Conservation (phyloP, 1,140 invertebrate species). For the Plectus sambesii region DNA sequence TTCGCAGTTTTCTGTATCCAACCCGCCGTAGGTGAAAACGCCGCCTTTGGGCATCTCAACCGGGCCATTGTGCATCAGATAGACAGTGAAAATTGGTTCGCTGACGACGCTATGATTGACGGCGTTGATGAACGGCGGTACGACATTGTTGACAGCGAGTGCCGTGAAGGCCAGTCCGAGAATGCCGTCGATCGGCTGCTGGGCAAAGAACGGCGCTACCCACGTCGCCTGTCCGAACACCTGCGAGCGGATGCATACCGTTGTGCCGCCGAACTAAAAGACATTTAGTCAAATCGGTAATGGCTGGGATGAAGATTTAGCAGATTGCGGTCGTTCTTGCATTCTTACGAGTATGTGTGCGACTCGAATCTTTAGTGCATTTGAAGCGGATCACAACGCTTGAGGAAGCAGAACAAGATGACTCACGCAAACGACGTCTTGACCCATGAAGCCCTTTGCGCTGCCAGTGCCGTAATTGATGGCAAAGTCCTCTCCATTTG, state of each 20-base stretch:
- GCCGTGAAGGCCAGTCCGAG: constrained; percentile 8
- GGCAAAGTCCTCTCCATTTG: constrained; percentile 10
- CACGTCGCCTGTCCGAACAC: constrained; percentile 13
- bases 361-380: background rate
- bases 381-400: background rate
- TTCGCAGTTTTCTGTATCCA: constrained; percentile 20
- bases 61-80: constrained; percentile 7
- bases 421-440: constrained; percentile 22
- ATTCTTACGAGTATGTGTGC: no score
- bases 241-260: constrained; percentile 6
- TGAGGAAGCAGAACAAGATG: constrained; percentile 5
- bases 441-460: constrained; percentile 16
- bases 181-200: constrained; percentile 14
- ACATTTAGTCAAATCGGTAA: no score
- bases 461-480: constrained; percentile 21
- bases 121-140: constrained; percentile 14
- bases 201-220: constrained; percentile 10
- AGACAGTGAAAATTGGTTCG: constrained; percentile 14
- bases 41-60: no score
- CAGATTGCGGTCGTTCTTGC: no score
- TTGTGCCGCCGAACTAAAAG: background rate
- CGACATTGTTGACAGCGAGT: constrained; percentile 5
- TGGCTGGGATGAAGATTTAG: no score
- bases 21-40: constrained; percentile 19
- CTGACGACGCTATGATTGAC: constrained; percentile 9